Evolutionary conservation across 2,113 vertebrate genomes (phyloP).

Genomic region (Nansenia antarctica): DNA sequence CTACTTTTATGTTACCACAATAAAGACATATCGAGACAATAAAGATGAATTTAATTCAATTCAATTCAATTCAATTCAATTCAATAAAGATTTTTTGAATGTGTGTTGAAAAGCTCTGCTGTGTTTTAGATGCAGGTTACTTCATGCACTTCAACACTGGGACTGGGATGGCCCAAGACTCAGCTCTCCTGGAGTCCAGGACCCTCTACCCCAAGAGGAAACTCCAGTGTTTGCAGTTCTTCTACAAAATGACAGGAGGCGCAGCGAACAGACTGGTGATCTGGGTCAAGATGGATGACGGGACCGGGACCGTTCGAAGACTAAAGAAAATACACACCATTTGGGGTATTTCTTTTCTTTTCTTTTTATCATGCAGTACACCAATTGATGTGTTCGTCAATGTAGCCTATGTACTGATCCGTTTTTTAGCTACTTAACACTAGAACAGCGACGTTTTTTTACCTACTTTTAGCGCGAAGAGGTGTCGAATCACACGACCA

Average conservation of each 20-base stretch:
- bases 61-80: too few relatives aligned
- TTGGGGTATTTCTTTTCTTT: conserved; percentile 67
- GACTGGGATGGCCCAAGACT: conserved; percentile 64
- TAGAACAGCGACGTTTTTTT: too few relatives aligned
- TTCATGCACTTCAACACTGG: conserved; percentile 83
- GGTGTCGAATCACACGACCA: too few relatives aligned
- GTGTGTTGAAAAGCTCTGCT: not conserved
- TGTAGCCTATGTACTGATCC: not conserved
- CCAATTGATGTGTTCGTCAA: not conserved
- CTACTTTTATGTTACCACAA: too few relatives aligned
- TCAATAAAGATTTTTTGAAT: too few relatives aligned
- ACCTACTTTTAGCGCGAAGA: too few relatives aligned
- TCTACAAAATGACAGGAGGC: conserved; percentile 87
- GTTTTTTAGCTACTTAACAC: too few relatives aligned
- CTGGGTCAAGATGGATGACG: conserved; percentile 86
- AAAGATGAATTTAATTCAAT: too few relatives aligned
- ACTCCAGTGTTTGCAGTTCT: conserved; percentile 90
- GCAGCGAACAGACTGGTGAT: conserved; percentile 78
- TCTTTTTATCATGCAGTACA: not conserved
- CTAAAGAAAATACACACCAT: conserved; percentile 82
- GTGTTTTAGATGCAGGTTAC: conserved; percentile 77
- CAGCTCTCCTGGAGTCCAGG: conserved; percentile 85
- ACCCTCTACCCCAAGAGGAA: conserved; percentile 87
- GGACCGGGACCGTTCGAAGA: conserved; percentile 78
- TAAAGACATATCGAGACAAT: too few relatives aligned